A percentile compares a stretch with the other conserved stretches of the same genome.
These are phyloP conservation scores for Poecile montanus DNA, from an alignment of 2,797 vertebrate species.

Conservation along the genomic window DNA sequence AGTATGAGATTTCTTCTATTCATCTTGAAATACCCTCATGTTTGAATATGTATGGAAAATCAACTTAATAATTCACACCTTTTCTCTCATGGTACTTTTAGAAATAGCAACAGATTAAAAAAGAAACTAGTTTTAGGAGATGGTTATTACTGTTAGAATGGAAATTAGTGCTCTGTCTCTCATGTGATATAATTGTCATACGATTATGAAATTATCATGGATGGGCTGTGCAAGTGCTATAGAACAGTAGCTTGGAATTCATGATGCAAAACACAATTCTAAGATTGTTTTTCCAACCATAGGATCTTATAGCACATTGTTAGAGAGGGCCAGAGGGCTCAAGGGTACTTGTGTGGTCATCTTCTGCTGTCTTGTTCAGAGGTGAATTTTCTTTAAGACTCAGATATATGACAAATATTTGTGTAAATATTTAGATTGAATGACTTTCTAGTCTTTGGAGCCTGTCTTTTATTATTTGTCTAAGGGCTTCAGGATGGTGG, in stretches of 20 bases:
- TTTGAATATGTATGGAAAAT: background rate
- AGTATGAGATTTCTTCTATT: background rate
- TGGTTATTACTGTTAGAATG: background rate
- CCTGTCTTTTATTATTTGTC: constrained; percentile 29
- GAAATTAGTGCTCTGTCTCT: background rate
- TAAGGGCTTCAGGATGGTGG: background rate
- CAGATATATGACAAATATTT: background rate
- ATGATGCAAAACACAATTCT: background rate
- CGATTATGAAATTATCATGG: background rate
- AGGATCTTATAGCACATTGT: background rate
- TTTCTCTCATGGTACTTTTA: background rate
- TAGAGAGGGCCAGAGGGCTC: background rate
- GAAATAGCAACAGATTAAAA: background rate
- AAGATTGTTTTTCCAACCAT: background rate
- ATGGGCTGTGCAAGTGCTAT: background rate
- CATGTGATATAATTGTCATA: background rate
- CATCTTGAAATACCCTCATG: background rate
- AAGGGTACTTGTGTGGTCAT: background rate
- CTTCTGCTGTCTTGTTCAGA: background rate
- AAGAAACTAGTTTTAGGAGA: background rate
- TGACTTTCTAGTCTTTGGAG: background rate
- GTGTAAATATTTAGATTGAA: background rate
- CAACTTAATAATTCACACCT: background rate
- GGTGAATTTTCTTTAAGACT: constrained; percentile 20
- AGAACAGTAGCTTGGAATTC: background rate